phyloP scores from a whole-genome alignment of 1,140 invertebrate genomes.

The Drosophila sucinea region DNA sequence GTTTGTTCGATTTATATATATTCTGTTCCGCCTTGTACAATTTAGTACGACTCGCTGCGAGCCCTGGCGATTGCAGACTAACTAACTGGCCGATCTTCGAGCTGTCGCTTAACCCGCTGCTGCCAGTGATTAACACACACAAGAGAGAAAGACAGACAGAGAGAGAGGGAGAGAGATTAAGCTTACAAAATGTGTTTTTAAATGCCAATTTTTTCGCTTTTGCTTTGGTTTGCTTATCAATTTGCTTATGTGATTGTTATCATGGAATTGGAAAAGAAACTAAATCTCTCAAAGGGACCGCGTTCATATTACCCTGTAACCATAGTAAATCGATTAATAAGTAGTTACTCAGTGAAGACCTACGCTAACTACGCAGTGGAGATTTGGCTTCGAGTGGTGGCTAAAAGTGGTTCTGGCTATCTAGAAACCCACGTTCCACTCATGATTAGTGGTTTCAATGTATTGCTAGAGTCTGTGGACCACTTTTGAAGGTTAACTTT shows the following conservation, averaged over 20 bases:
- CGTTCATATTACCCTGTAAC: neutral
- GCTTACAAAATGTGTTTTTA: slow-evolving; percentile 58
- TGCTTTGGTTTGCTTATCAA: slow-evolving; percentile 53
- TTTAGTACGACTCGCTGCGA: slow-evolving; percentile 59
- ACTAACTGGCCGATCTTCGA: slow-evolving; percentile 74
- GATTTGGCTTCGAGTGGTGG: too few relatives aligned
- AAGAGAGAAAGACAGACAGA: neutral
- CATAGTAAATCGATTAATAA: neutral
- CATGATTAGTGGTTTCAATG: too few relatives aligned
- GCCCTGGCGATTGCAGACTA: slow-evolving; percentile 75
- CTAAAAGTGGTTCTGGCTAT: too few relatives aligned
- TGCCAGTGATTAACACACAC: slow-evolving; percentile 30
- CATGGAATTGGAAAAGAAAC: neutral
- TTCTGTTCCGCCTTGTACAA: slow-evolving; percentile 9
- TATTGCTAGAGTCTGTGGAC: too few relatives aligned
- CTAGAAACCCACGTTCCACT: too few relatives aligned
- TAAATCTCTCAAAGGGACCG: neutral
- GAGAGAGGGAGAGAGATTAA: neutral
- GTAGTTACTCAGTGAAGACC: neutral
- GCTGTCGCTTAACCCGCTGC: slow-evolving; percentile 71
- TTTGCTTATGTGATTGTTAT: slow-evolving; percentile 8
- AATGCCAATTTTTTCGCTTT: slow-evolving; percentile 49
- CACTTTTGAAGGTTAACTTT: too few relatives aligned
- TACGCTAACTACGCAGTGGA: neutral
- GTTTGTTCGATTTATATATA: neutral